phyloP scores from a whole-genome alignment of 2,797 vertebrate genomes.

The Leucoraja ocellata region DNA sequence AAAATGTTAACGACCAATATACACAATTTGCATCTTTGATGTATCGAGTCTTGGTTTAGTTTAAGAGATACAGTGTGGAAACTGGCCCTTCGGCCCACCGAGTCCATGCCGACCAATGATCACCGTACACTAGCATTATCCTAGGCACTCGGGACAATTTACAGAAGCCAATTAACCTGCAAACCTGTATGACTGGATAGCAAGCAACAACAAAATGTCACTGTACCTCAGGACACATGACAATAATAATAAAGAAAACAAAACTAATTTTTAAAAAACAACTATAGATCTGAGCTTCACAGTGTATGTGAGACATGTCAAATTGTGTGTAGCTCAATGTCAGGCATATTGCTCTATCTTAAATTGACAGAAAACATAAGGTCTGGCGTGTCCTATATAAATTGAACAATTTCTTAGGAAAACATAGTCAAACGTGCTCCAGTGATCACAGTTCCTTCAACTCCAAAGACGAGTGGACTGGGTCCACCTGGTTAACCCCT shows the following conservation, averaged over 20 bases:
- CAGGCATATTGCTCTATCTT: neutral
- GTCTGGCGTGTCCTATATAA: neutral
- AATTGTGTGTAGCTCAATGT: neutral
- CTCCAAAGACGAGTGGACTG: conserved; percentile 58
- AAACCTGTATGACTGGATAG: too few relatives aligned
- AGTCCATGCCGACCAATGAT: too few relatives aligned
- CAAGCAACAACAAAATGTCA: too few relatives aligned
- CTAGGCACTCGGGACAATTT: too few relatives aligned
- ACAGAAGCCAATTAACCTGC: too few relatives aligned
- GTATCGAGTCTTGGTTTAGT: neutral
- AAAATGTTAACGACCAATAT: neutral
- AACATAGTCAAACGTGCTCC: conserved; percentile 62
- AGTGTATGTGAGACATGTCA: neutral
- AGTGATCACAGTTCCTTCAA: conserved; percentile 63
- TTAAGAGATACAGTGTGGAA: too few relatives aligned
- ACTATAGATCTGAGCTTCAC: neutral
- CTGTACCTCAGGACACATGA: too few relatives aligned
- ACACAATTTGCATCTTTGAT: neutral
- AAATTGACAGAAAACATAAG: neutral
- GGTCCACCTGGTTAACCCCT: conserved; percentile 64
- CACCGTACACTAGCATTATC: too few relatives aligned
- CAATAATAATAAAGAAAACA: too few relatives aligned
- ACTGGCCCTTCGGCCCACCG: too few relatives aligned
- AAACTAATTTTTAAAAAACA: too few relatives aligned
- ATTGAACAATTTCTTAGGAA: conserved; percentile 37